phyloP scores from a whole-genome alignment of 2,113 vertebrate species.

The Embiotoca jacksoni region DNA sequence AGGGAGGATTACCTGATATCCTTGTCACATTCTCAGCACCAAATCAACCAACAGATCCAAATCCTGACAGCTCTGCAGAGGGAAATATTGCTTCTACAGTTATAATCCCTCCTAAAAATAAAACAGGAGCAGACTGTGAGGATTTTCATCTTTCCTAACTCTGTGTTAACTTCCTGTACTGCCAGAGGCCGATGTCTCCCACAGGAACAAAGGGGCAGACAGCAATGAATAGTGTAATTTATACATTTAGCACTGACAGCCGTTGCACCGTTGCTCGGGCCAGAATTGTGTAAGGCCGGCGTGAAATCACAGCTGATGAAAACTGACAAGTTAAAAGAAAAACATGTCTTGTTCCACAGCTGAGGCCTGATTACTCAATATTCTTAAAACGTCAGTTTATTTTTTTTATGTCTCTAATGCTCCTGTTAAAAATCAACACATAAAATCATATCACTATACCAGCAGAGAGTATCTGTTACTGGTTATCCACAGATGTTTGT shows the following conservation, averaged over 20 bases:
- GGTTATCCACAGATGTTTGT: too few relatives aligned
- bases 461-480: too few relatives aligned
- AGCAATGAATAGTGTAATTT: not conserved
- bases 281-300: not conserved
- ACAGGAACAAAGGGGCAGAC: not conserved
- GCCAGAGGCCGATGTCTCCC: not conserved
- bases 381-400: not conserved
- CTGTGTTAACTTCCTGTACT: conserved; percentile 18
- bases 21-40: conserved; percentile 29
- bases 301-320: not conserved
- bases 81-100: conserved; percentile 34
- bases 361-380: not conserved
- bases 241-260: conserved; percentile 5
- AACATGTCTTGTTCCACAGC: not conserved
- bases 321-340: not conserved
- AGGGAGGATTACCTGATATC: conserved; percentile 61
- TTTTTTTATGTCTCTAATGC: too few relatives aligned
- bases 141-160: conserved; percentile 10
- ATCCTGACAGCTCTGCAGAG: conserved; percentile 36
- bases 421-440: too few relatives aligned
- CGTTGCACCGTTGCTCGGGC: not conserved
- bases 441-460: too few relatives aligned
- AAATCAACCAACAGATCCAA: conserved; percentile 47
- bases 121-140: conserved; percentile 13
- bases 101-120: conserved; percentile 39